A percentile compares a stretch with the other conserved stretches of the same genome.
Evolutionary conservation across 2,797 vertebrate genomes (phyloP).

Genomic region (Pseudomugil tenellus): DNA sequence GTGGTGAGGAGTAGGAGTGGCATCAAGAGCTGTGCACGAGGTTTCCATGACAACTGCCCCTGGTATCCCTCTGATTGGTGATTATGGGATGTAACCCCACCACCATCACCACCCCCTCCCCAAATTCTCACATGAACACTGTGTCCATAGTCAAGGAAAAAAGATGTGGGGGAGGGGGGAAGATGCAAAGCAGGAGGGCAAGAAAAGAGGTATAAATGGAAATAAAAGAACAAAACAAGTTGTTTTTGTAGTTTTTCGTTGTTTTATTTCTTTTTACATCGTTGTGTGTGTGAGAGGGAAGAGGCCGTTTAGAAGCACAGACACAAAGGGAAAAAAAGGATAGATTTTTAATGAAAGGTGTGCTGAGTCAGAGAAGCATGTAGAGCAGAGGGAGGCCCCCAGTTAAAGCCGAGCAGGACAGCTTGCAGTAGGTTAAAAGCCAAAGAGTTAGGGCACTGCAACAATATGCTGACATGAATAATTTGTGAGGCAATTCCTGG

Average conservation of each 20-base stretch:
- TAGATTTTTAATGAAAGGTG: conserved; percentile 36
- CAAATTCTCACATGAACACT: conserved; percentile 75
- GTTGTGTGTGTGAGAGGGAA: conserved; percentile 8
- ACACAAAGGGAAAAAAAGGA: conserved; percentile 53
- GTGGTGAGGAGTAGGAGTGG: conserved; percentile 68
- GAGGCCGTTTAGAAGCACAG: conserved; percentile 15
- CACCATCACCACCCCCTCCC: conserved; percentile 23
- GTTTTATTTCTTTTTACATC: conserved; percentile 39
- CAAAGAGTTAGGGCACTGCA: conserved; percentile 28
- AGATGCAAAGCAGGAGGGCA: conserved; percentile 36
- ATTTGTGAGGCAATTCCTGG: conserved; percentile 8
- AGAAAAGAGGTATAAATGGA: conserved; percentile 23
- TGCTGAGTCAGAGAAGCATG: conserved; percentile 63
- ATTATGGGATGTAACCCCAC: conserved; percentile 78
- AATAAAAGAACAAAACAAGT: conserved; percentile 53
- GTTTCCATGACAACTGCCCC: conserved; percentile 83
- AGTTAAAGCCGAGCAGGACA: not conserved
- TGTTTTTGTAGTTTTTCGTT: conserved; percentile 15
- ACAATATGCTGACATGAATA: conserved; percentile 44
- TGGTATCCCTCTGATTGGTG: conserved; percentile 80
- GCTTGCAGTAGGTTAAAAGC: conserved; percentile 36
- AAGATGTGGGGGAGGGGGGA: conserved; percentile 58
- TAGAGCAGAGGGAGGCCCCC: conserved; percentile 21
- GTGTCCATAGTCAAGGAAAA: conserved; percentile 69
- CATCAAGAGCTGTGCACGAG: conserved; percentile 56